Percentiles rank a stretch among this genome's conserved stretches.
phyloP scores from a whole-genome alignment of 2,888 invertebrate species.

The Epistrophe eligans region DNA sequence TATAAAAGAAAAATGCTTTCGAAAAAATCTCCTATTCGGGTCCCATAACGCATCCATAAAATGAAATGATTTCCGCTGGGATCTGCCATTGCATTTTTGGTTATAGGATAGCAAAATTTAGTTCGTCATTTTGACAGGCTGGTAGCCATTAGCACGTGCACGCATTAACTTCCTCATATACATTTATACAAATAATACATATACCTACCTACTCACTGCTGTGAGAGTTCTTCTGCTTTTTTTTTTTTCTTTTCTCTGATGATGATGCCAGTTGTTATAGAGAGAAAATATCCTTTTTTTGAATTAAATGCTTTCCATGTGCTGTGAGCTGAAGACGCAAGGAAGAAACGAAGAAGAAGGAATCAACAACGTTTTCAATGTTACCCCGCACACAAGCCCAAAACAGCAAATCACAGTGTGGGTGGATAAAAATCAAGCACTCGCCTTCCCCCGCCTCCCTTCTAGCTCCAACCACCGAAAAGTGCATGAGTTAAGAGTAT shows the following conservation, averaged over 20 bases:
- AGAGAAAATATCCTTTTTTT: constrained; percentile 46
- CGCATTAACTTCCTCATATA: constrained; percentile 79
- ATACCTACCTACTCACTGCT: neutral
- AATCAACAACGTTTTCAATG: constrained; percentile 57
- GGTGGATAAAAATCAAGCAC: constrained; percentile 55
- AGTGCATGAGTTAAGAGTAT: constrained; percentile 69
- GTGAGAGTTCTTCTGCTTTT: constrained; percentile 40
- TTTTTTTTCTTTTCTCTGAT: neutral
- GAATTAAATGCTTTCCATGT: constrained; percentile 47
- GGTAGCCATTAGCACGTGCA: constrained; percentile 83
- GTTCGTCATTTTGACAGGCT: constrained; percentile 69
- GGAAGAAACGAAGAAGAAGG: constrained; percentile 20
- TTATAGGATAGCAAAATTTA: constrained; percentile 28
- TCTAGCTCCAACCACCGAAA: constrained; percentile 2
- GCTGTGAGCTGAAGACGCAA: neutral
- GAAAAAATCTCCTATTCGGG: constrained; percentile 30
- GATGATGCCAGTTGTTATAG: constrained; percentile 10
- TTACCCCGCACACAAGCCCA: neutral
- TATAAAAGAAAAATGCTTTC: constrained; percentile 14
- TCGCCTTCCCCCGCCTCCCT: neutral
- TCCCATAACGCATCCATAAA: constrained; percentile 73
- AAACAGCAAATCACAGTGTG: constrained; percentile 68
- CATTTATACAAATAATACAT: neutral
- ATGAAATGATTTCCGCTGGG: constrained; percentile 70
- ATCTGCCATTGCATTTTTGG: constrained; percentile 66